Percentiles rank a stretch among this genome's conserved stretches.
These are phyloP conservation scores for Trachelus iudaicus DNA, from an alignment of 2,888 invertebrate genomes.

Conservation along the genomic window DNA sequence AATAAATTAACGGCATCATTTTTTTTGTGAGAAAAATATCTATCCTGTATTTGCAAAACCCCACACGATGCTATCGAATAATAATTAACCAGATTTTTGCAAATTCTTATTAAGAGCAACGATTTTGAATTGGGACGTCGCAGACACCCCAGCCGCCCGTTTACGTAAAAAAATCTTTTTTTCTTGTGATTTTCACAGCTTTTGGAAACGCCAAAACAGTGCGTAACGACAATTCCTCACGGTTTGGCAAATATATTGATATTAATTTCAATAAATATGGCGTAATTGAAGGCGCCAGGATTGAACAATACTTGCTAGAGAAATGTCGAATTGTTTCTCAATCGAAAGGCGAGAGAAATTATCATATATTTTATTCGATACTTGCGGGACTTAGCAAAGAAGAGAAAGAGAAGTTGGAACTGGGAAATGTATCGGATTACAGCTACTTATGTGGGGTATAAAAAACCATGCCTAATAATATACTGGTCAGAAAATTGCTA, in stretches of 20 bases:
- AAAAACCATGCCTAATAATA: not conserved
- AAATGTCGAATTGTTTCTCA: slow-evolving; percentile 94
- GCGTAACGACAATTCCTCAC: slow-evolving; percentile 94
- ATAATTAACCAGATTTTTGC: too few relatives aligned
- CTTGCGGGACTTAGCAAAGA: slow-evolving; percentile 83
- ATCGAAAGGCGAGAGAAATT: slow-evolving; percentile 90
- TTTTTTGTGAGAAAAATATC: too few relatives aligned
- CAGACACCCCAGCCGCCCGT: too few relatives aligned
- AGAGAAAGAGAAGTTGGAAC: slow-evolving; percentile 82
- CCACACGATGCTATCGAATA: too few relatives aligned
- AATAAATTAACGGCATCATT: too few relatives aligned
- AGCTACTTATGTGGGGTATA: slow-evolving; percentile 81
- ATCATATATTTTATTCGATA: slow-evolving; percentile 95
- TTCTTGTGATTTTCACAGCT: slow-evolving; percentile 67
- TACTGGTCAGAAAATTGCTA: not conserved
- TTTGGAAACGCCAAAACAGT: slow-evolving; percentile 98
- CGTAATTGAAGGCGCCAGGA: slow-evolving; percentile 91
- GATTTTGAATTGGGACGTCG: too few relatives aligned
- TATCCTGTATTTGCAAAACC: too few relatives aligned
- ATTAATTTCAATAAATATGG: slow-evolving; percentile 87
- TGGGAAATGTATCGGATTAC: slow-evolving; percentile 80
- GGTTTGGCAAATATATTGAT: slow-evolving; percentile 96
- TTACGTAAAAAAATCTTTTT: not conserved
- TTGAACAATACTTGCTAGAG: slow-evolving; percentile 94
- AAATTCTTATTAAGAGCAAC: too few relatives aligned